Conservation (phyloP, 2,797 vertebrate genomes). For the Odontamblyopus lacepedii region DNA sequence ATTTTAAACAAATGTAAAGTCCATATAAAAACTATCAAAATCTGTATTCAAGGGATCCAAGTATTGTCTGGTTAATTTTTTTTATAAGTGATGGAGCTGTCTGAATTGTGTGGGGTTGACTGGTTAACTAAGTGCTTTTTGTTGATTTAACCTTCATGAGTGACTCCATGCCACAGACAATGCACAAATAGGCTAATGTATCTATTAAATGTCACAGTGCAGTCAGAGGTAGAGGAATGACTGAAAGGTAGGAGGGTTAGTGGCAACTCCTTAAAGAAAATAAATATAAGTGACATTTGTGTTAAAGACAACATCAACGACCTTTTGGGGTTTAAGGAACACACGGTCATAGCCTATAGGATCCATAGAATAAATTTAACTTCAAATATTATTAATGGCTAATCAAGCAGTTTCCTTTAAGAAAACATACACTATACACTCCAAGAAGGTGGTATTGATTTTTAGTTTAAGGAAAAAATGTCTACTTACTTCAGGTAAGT, state of each 20-base stretch:
- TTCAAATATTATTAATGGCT: not conserved
- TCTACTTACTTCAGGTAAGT: constrained; percentile 58
- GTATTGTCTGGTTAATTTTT: not conserved
- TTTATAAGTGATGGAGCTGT: not conserved
- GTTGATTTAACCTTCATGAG: constrained; percentile 23
- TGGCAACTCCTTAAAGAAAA: constrained; percentile 12
- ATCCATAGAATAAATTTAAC: not conserved
- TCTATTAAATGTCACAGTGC: constrained; percentile 3
- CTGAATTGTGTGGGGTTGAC: not conserved
- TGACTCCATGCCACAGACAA: constrained; percentile 18
- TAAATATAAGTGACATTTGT: constrained; percentile 3
- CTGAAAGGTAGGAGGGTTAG: not conserved
- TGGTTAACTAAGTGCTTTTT: constrained; percentile 14
- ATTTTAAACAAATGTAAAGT: no score
- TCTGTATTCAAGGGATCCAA: not conserved
- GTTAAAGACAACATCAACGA: not conserved
- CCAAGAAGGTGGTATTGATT: not conserved
- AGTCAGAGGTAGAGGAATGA: not conserved
- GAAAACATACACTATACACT: not conserved
- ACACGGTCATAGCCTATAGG: not conserved
- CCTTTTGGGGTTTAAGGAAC: not conserved
- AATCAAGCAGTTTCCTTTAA: not conserved
- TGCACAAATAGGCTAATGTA: not conserved
- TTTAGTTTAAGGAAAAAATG: not conserved
- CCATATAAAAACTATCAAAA: not conserved